Conservation (phyloP, 2,113 vertebrate species). For the Lethenteron camtschaticum region DNA sequence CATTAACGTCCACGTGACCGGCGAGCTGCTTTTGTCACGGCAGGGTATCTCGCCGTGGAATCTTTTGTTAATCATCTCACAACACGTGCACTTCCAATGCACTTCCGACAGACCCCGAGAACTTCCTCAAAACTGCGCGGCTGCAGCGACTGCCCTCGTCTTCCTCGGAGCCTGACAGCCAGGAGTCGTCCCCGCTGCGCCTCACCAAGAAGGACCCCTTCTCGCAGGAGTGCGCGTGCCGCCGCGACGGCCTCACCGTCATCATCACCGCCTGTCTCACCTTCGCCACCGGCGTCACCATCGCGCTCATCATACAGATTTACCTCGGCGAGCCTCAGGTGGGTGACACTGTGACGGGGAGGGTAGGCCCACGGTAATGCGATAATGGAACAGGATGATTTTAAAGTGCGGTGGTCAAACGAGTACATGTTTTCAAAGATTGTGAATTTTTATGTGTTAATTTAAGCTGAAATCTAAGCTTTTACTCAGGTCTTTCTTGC, state of each 20-base stretch:
- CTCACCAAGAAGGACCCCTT: slow-evolving; percentile 80
- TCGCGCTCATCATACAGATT: slow-evolving; percentile 90
- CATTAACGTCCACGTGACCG: too few species aligned
- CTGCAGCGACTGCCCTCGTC: slow-evolving; percentile 83
- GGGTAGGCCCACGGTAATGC: too few species aligned
- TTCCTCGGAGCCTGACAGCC: slow-evolving; percentile 66
- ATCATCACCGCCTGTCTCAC: slow-evolving; percentile 91
- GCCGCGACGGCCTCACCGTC: slow-evolving; percentile 65
- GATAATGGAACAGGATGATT: too few species aligned
- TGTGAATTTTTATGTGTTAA: too few species aligned
- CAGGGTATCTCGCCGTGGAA: too few species aligned
- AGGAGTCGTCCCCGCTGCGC: slow-evolving; percentile 41
- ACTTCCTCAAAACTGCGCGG: slow-evolving; percentile 63
- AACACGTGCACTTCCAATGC: too few species aligned
- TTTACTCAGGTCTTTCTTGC: too few species aligned
- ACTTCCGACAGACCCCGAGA: slow-evolving; percentile 48
- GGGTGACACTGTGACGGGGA: slow-evolving; percentile 2
- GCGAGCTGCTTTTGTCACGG: too few species aligned
- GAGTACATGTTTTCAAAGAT: too few species aligned
- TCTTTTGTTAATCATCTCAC: too few species aligned
- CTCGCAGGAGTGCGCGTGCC: slow-evolving; percentile 57
- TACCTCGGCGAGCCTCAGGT: slow-evolving; percentile 94
- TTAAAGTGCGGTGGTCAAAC: too few species aligned
- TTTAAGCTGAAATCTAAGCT: too few species aligned
- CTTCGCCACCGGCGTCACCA: slow-evolving; percentile 65